These are phyloP conservation scores for Scomber scombrus DNA, from an alignment of 2,113 vertebrate genomes.

Conservation along the genomic window DNA sequence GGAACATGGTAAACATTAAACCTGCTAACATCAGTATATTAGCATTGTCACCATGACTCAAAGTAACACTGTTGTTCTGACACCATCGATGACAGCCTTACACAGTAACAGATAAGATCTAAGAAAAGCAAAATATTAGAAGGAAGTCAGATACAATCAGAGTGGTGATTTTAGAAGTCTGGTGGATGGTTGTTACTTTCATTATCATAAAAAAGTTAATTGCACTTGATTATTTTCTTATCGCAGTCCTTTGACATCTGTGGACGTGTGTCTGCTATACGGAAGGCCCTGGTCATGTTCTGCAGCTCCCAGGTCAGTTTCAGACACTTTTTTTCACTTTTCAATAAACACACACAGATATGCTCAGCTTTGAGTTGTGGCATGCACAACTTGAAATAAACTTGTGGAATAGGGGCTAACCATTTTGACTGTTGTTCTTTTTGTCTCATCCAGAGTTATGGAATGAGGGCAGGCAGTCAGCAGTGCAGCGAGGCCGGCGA, in stretches of 20 bases:
- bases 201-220: neutral
- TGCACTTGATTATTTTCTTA: neutral
- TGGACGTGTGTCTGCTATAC: conserved; percentile 90
- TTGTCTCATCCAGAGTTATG: conserved; percentile 87
- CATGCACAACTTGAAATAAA: neutral
- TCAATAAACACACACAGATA: neutral
- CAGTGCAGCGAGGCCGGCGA: conserved; percentile 96
- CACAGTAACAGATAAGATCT: no score
- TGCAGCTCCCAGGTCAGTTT: conserved; percentile 92
- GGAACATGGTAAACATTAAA: no score
- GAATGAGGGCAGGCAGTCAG: conserved; percentile 93
- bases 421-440: neutral
- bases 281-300: conserved; percentile 91
- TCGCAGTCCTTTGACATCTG: conserved; percentile 95
- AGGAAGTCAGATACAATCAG: no score
- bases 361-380: neutral
- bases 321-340: neutral
- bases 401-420: neutral
- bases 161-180: no score
- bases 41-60: no score
- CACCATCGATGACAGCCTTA: no score
- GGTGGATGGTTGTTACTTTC: neutral
- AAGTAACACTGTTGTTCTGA: no score
- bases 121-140: no score
- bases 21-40: no score